These are phyloP conservation scores for Xenopus borealis DNA, from an alignment of 2,113 vertebrate genomes.

Conservation along the genomic window DNA sequence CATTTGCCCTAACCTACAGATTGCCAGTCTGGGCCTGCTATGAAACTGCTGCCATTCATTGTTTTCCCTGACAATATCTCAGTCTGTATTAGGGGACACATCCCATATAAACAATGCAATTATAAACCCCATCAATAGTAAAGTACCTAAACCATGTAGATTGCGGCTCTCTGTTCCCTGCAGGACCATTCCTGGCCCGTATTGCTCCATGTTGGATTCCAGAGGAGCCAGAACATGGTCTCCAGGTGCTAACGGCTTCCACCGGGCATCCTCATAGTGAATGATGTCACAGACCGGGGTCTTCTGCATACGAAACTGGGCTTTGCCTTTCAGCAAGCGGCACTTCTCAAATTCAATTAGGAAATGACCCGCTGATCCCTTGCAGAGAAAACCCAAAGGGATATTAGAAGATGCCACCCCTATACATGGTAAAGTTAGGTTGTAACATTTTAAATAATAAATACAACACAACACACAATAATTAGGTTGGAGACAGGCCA, in stretches of 20 bases:
- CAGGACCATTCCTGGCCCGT: conserved; percentile 62
- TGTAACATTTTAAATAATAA: too few species aligned
- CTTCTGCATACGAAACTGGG: conserved; percentile 49
- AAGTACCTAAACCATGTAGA: conserved; percentile 48
- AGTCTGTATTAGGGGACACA: too few species aligned
- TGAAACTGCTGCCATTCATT: too few species aligned
- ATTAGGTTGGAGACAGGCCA: too few species aligned
- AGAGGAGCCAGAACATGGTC: conserved; percentile 60
- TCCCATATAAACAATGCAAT: too few species aligned
- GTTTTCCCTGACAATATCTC: too few species aligned
- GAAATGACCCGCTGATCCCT: conserved; percentile 54
- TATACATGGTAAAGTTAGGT: too few species aligned
- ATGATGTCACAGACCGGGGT: conserved; percentile 54
- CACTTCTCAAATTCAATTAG: conserved; percentile 58
- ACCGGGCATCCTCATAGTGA: conserved; percentile 53
- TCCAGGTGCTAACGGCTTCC: conserved; percentile 51
- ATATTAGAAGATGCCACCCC: not conserved
- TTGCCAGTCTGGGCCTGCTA: too few species aligned
- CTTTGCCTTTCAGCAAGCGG: conserved; percentile 12
- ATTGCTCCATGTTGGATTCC: conserved; percentile 50
- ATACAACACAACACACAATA: too few species aligned
- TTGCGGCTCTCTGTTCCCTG: conserved; percentile 48
- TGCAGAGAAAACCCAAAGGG: not conserved
- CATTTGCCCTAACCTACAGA: too few species aligned
- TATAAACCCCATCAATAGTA: too few species aligned